phyloP scores from a whole-genome alignment of 2,888 invertebrate genomes.

The Escarpia spicata region DNA sequence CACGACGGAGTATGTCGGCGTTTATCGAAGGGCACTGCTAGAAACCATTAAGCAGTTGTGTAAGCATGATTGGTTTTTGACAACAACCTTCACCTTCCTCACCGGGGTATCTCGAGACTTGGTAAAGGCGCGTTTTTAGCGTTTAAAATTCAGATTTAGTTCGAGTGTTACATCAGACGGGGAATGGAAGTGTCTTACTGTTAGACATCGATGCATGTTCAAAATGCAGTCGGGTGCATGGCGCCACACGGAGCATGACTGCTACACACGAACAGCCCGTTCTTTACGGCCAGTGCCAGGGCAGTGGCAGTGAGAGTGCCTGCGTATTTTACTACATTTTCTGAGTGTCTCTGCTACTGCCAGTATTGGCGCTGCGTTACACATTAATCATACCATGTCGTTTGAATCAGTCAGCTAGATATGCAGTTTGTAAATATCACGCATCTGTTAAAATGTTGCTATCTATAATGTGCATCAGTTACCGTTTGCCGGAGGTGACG shows the following conservation, averaged over 20 bases:
- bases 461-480: background rate
- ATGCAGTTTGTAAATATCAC: background rate
- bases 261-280: background rate
- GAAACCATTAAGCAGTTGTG: background rate
- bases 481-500: background rate
- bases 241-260: background rate
- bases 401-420: background rate
- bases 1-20: no score
- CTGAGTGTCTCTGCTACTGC: background rate
- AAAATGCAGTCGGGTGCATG: background rate
- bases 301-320: background rate
- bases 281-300: background rate
- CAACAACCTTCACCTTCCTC: background rate
- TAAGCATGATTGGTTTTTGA: background rate
- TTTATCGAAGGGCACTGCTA: background rate
- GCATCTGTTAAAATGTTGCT: background rate
- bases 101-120: background rate
- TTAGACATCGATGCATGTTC: conserved; percentile 1
- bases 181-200: conserved; percentile 2
- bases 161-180: background rate
- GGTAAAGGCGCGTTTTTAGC: background rate
- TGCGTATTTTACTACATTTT: background rate
- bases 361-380: background rate
- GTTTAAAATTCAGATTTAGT: background rate
- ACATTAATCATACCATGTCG: background rate